Base-by-base conservation (phyloP, 2,888 invertebrate species). In the Corythucha ciliata region DNA sequence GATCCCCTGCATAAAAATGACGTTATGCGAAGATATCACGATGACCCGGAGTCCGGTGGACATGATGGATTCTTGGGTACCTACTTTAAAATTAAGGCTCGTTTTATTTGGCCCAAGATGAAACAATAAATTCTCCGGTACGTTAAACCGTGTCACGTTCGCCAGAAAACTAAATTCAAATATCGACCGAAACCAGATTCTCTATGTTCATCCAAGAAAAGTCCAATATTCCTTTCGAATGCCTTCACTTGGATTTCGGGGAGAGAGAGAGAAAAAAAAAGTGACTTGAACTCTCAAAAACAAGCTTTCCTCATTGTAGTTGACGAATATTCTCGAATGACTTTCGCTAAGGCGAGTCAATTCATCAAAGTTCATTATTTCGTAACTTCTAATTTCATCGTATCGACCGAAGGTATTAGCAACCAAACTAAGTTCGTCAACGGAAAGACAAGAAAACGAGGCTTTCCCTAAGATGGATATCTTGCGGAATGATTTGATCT, bases 191-290 rank as follows among this genome's bases (percentile, higher is more conserved):
- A 40, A 18, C 40, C 40, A 4, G 40, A 40, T 18, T n/a, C n/a
- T n/a, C n/a, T 6, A 40, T 40, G 40, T 8, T 40, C 18, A 40
- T 18, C n/a, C 7, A 20, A 5, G 21, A 5, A 7, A 40, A 21
- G n/a, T 40, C 40, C 14, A 34, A 12, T 16, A 12, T 12, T 7
- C 34, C 34, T 7, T 34, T 34, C 34, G 34, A 34, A 12, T 40
- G 40, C 20, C n/a, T 40, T 18, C 40, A 40, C 21, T 12, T 40
- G 6, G 40, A 40, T n/a, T 40, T 40, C n/a, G 40, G 40, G 18
- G 40, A 40, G 7, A n/a, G 40, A 40, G 22, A 10, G 21, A 40
- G 22, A 21, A 40, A 40, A 24, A n/a, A n/a, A n/a, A n/a, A n/a
- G n/a, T n/a, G n/a, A n/a, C n/a, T n/a, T n/a, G n/a, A n/a, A n/a